Percentiles rank a stretch among this genome's conserved stretches.
phyloP scores from a whole-genome alignment of 2,888 invertebrate genomes.

The Thereva nobilitata region DNA sequence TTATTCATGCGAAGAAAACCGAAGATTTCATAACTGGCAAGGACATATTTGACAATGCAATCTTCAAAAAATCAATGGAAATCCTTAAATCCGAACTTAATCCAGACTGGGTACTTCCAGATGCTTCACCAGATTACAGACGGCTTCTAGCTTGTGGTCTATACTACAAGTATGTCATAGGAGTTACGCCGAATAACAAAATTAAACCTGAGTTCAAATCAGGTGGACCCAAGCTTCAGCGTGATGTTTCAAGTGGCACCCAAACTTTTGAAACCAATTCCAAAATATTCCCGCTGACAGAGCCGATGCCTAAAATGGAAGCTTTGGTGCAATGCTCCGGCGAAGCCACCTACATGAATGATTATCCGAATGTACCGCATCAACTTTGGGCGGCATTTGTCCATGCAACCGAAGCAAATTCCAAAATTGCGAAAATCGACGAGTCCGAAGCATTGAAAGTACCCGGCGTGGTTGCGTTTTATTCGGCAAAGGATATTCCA shows the following conservation, averaged over 20 bases:
- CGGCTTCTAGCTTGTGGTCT: conserved; percentile 72
- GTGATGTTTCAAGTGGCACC: conserved; percentile 68
- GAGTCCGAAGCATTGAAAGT: conserved; percentile 64
- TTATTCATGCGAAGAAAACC: conserved; percentile 61
- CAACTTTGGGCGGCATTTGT: conserved; percentile 71
- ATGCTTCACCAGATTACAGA: conserved; percentile 71
- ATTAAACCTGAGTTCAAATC: conserved; percentile 61
- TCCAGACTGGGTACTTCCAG: conserved; percentile 66
- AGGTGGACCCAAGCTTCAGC: conserved; percentile 64
- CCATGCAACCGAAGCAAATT: conserved; percentile 62
- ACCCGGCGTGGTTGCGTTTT: conserved; percentile 68
- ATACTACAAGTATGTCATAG: conserved; percentile 76
- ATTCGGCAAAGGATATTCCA: conserved; percentile 70
- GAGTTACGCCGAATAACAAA: conserved; percentile 61
- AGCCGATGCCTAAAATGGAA: conserved; percentile 76
- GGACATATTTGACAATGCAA: conserved; percentile 57
- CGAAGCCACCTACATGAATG: conserved; percentile 77
- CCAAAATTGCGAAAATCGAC: conserved; percentile 65
- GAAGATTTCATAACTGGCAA: conserved; percentile 59
- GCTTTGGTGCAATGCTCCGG: conserved; percentile 71
- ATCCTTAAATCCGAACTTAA: conserved; percentile 64
- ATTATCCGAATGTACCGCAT: conserved; percentile 66
- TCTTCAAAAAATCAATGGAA: conserved; percentile 60
- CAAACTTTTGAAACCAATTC: conserved; percentile 74
- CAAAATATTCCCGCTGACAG: conserved; percentile 71